Percentiles rank a stretch among this genome's conserved stretches.
Conservation (phyloP, 2,888 invertebrate genomes). For the Drosophila merina region DNA sequence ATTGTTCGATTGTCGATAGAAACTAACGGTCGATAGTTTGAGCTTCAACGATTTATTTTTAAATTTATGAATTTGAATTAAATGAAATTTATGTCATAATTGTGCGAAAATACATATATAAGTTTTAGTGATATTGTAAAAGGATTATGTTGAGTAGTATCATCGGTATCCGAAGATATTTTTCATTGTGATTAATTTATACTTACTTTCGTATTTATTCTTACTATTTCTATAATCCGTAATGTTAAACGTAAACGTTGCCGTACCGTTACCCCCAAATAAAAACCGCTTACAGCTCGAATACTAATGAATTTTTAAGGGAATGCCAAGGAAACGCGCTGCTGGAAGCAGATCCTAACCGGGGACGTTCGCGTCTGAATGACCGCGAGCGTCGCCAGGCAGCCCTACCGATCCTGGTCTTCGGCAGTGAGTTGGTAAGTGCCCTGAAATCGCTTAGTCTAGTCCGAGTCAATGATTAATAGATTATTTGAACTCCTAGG, state of each 20-base stretch:
- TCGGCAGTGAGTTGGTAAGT: constrained; percentile 92
- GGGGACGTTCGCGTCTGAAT: constrained; percentile 86
- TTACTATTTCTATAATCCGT: constrained; percentile 47
- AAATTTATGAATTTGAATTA: not conserved
- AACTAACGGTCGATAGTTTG: constrained; percentile 5
- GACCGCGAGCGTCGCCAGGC: constrained; percentile 94
- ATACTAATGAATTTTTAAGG: constrained; percentile 92
- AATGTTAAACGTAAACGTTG: constrained; percentile 60
- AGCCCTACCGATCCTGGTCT: constrained; percentile 94
- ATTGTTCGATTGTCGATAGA: constrained; percentile 16
- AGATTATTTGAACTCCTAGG: constrained; percentile 84
- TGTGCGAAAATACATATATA: too few relatives aligned
- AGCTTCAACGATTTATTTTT: constrained; percentile 13
- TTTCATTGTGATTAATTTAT: constrained; percentile 42
- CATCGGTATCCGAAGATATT: constrained; percentile 14
- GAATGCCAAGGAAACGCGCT: constrained; percentile 87
- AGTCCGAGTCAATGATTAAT: not conserved
- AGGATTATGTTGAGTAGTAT: too few relatives aligned
- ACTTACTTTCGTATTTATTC: constrained; percentile 45
- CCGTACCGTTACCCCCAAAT: constrained; percentile 57
- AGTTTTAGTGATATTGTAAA: too few relatives aligned
- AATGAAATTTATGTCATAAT: not conserved
- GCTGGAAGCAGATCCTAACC: constrained; percentile 84
- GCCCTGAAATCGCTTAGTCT: not conserved
- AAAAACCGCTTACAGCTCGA: constrained; percentile 86